phyloP scores from a whole-genome alignment of 2,888 invertebrate species.

The Scaptomyza parva region DNA sequence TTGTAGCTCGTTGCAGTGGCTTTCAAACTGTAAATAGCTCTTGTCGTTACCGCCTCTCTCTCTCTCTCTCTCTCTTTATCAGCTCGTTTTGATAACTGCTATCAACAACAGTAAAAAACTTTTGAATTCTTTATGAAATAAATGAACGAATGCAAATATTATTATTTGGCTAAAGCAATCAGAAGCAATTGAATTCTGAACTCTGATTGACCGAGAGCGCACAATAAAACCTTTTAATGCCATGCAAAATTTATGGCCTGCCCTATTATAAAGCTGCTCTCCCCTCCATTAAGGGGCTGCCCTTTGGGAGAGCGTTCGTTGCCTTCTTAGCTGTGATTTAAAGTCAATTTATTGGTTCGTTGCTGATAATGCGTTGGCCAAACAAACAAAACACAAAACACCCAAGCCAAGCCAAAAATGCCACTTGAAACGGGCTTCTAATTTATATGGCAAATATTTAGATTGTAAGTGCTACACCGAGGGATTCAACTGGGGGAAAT shows the following conservation, averaged over 20 bases:
- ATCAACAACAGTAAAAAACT: constrained; percentile 26
- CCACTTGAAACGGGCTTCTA: constrained; percentile 36
- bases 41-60: not conserved
- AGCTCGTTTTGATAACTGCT: constrained; percentile 28
- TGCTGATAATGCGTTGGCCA: constrained; percentile 50
- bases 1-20: constrained; percentile 18
- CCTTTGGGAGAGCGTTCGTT: not conserved
- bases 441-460: constrained; percentile 71
- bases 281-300: constrained; percentile 9
- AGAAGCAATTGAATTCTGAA: constrained; percentile 23
- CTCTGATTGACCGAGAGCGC: constrained; percentile 8
- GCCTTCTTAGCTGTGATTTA: constrained; percentile 40
- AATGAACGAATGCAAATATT: constrained; percentile 7
- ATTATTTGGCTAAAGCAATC: constrained; percentile 11
- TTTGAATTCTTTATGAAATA: constrained; percentile 1
- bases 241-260: constrained; percentile 32
- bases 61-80: too few relatives aligned
- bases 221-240: constrained; percentile 29
- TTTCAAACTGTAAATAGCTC: constrained; percentile 24
- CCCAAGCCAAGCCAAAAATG: constrained; percentile 3
- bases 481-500: constrained; percentile 36
- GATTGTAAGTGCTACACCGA: constrained; percentile 42
- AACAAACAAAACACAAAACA: constrained; percentile 30
- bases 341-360: constrained; percentile 53
- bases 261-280: constrained; percentile 15